phyloP scores from a whole-genome alignment of 2,113 vertebrate genomes.

The Colossoma macropomum region DNA sequence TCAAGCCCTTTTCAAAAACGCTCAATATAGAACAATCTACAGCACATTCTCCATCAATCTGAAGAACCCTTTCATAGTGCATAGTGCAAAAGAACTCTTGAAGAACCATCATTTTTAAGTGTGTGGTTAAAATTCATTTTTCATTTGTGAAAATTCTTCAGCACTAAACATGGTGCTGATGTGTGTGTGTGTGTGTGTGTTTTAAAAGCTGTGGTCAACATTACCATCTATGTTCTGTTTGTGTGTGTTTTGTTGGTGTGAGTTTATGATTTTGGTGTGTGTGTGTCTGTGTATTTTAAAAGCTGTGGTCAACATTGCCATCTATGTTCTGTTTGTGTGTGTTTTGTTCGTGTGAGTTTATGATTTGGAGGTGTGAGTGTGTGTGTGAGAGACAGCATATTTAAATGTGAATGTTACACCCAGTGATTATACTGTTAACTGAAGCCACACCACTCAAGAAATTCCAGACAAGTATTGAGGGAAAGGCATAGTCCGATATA shows the following conservation, averaged over 20 bases:
- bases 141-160: no score
- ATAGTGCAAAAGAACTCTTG: no score
- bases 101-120: no score
- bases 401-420: neutral
- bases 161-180: no score
- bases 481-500: neutral
- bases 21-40: no score
- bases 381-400: neutral
- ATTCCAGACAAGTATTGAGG: neutral
- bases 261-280: neutral
- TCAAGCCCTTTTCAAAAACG: no score
- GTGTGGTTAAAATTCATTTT: no score
- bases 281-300: neutral
- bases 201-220: no score
- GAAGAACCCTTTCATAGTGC: no score
- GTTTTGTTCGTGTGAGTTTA: neutral
- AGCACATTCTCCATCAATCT: no score
- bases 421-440: neutral
- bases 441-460: neutral
- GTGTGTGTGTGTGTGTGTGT: no score
- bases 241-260: neutral
- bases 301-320: no score
- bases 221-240: neutral
- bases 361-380: neutral
- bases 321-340: slow-evolving; percentile 7